Conservation (phyloP, 1,140 invertebrate genomes). For the Homalodisca vitripennis region DNA sequence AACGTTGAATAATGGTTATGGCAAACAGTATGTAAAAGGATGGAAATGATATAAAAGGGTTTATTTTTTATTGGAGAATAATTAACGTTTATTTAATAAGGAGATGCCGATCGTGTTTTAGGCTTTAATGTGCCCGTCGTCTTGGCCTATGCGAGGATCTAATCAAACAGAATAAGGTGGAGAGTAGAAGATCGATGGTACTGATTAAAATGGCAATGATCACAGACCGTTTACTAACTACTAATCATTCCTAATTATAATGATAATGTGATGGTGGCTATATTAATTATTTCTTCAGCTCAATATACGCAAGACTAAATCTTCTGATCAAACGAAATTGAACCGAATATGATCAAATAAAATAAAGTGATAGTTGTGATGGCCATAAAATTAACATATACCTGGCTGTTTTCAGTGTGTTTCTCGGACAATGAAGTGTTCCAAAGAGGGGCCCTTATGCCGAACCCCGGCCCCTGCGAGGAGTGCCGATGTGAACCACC, state of each 20-base stretch:
- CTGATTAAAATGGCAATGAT: too few relatives aligned
- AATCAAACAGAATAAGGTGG: too few relatives aligned
- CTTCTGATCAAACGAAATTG: neutral
- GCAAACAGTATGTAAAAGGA: too few relatives aligned
- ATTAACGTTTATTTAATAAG: too few relatives aligned
- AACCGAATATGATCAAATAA: neutral
- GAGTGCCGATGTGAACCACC: constrained; percentile 41
- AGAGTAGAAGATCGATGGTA: too few relatives aligned
- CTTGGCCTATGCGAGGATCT: too few relatives aligned
- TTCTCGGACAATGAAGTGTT: constrained; percentile 30
- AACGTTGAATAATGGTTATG: too few relatives aligned
- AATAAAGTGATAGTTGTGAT: neutral
- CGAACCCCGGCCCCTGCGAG: constrained; percentile 41
- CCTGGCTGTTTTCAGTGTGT: constrained; percentile 6
- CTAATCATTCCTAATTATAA: neutral
- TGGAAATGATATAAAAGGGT: too few relatives aligned
- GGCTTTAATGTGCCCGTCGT: too few relatives aligned
- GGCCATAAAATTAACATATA: neutral
- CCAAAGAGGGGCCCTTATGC: constrained; percentile 31
- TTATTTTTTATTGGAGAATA: too few relatives aligned
- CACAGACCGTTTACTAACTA: neutral
- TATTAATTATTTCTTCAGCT: neutral
- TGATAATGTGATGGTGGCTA: neutral
- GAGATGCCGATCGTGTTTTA: too few relatives aligned
- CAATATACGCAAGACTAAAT: neutral